These are phyloP conservation scores for Crocuta crocuta DNA, from an alignment of 2,113 vertebrate genomes.

Conservation along the genomic window DNA sequence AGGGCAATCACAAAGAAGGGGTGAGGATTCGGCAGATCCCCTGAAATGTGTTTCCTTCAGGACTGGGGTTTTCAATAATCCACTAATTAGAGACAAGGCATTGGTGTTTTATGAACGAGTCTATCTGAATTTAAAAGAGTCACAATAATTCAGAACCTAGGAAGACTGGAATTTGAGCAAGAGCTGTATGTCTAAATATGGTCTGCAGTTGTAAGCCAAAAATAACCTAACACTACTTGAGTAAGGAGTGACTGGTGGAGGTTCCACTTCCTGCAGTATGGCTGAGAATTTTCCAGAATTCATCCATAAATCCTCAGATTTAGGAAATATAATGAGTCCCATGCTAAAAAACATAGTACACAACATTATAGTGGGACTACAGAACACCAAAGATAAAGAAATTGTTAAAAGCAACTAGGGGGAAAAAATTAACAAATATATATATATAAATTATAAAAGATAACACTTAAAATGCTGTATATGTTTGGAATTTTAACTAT, in stretches of 20 bases:
- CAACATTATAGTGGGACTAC: background rate
- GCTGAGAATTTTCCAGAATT: background rate
- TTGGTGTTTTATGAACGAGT: background rate
- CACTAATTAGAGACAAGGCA: background rate
- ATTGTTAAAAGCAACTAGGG: background rate
- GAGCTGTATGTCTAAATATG: background rate
- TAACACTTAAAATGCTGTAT: background rate
- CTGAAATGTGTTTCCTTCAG: background rate
- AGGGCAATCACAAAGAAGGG: background rate
- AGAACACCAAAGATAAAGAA: background rate
- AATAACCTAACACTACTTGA: background rate
- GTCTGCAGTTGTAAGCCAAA: background rate
- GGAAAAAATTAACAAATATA: background rate
- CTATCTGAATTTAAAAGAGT: background rate
- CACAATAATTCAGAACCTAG: background rate
- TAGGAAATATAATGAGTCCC: background rate
- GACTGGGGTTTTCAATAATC: background rate
- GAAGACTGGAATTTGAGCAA: background rate
- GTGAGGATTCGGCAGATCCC: background rate
- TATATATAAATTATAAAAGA: background rate
- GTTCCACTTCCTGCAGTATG: background rate
- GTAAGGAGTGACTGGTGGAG: background rate
- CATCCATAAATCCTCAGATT: background rate
- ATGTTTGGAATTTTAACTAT: slow-evolving; percentile 17
- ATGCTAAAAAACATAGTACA: background rate